Evolutionary conservation across 2,888 invertebrate genomes (phyloP).

Genomic region (Rhagophthalmus giganteus): DNA sequence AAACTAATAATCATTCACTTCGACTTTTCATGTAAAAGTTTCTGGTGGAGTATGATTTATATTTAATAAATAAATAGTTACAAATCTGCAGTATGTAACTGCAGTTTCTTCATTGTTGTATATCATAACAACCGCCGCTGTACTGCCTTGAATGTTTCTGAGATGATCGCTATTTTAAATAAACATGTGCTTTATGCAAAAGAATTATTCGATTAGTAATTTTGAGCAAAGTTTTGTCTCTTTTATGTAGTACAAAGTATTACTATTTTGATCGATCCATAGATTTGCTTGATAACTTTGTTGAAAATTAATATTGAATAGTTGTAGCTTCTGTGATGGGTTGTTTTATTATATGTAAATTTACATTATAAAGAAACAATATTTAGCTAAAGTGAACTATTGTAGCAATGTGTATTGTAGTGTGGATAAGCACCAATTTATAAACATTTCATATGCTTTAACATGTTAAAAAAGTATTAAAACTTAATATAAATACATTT

Average conservation of each 20-base stretch:
- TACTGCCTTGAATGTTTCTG: constrained; percentile 43
- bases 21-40: too few species aligned
- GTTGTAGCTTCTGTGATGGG: constrained; percentile 55
- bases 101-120: constrained; percentile 17
- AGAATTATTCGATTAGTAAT: constrained; percentile 21
- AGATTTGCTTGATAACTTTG: constrained; percentile 28
- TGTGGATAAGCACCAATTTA: constrained; percentile 45
- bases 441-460: constrained; percentile 20
- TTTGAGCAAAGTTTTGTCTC: constrained; percentile 19
- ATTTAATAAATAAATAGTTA: constrained; percentile 7
- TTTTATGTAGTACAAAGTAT: neutral
- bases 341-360: constrained; percentile 44
- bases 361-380: constrained; percentile 40
- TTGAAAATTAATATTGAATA: constrained; percentile 39
- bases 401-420: constrained; percentile 44
- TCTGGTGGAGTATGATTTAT: too few species aligned
- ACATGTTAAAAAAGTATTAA: constrained; percentile 16
- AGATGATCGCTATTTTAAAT: constrained; percentile 36
- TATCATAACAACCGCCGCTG: constrained; percentile 41
- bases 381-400: constrained; percentile 45
- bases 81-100: constrained; percentile 3
- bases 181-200: constrained; percentile 45
- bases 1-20: constrained; percentile 5
- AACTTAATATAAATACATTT: constrained; percentile 7
- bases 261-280: constrained; percentile 7